These are phyloP conservation scores for Lysiphlebus fabarum DNA, from an alignment of 1,140 invertebrate genomes.

Conservation along the genomic window DNA sequence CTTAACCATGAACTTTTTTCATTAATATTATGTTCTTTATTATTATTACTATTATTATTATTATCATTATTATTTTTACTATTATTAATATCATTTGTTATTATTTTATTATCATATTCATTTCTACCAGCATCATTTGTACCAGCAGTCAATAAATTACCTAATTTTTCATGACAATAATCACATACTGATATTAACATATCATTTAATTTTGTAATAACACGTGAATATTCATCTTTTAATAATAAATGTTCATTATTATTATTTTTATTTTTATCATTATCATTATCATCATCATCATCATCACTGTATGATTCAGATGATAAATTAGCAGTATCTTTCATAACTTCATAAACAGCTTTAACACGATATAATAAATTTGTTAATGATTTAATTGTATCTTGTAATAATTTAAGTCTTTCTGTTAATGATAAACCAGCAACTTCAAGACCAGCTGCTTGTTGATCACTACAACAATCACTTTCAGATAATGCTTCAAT, in stretches of 20 bases:
- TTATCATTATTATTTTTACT: conserved; percentile 18
- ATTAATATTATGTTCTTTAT: conserved; percentile 30
- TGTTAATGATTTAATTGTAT: conserved; percentile 63
- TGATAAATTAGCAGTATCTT: conserved; percentile 61
- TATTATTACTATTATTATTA: conserved; percentile 6
- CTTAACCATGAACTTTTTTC: conserved; percentile 56
- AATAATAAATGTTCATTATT: conserved; percentile 68
- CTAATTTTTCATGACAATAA: conserved; percentile 87
- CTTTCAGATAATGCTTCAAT: conserved; percentile 73
- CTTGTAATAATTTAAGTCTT: conserved; percentile 75
- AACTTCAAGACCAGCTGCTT: conserved; percentile 51
- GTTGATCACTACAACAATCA: conserved; percentile 57
- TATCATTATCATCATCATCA: conserved; percentile 38
- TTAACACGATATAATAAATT: conserved; percentile 62
- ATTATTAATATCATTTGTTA: conserved; percentile 35
- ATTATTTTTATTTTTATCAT: conserved; percentile 23
- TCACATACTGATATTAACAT: conserved; percentile 79
- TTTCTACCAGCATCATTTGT: conserved; percentile 54
- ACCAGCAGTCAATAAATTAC: conserved; percentile 77
- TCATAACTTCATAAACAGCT: conserved; percentile 72
- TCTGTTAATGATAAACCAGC: conserved; percentile 65
- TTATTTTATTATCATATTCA: conserved; percentile 23
- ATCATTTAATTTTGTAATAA: conserved; percentile 70
- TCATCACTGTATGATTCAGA: conserved; percentile 38
- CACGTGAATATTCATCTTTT: conserved; percentile 65